Evolutionary conservation across 1,140 invertebrate genomes (phyloP), one percentile per base, ranked within the genome.

Genomic region (Plutomurus gul): DNA sequence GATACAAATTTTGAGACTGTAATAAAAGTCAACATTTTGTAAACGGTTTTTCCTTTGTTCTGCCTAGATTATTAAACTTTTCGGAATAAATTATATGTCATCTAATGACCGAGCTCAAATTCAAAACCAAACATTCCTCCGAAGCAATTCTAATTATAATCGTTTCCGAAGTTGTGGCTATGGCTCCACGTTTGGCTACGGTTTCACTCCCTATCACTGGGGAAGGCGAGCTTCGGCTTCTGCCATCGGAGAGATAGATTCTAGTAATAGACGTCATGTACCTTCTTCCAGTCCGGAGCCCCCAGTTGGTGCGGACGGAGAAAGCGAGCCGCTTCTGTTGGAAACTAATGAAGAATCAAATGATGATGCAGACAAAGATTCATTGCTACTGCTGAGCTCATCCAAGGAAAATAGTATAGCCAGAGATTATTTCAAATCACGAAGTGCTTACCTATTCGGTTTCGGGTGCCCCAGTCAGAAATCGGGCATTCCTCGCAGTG

Each of bases 1-100:
- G 11, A 16, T 22, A 25, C 13, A 11, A 10, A 60, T 10, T 60
- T 60, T 13, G 20, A 10, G 8, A 60, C 22, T 60, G 56, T 10
- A 18, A 16, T 8, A 22, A 39, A 11, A 37, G 27, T 8, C n/a
- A 30, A 27, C 46, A 13, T 56, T 76, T 5, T 18, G 16, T 47
- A 47, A 65, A n/a, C 40, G 30, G 30, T 43, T 6, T 27, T 5
- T 36, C 8, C 3, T 71, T 39, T 37, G 4, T 77, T 77, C 37
- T 27, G 13, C 30, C 0, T 60, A 81, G 79, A 51, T 81, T 11
- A 77, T 71, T 20, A 81, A 81, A 51, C 78, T 72, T 18, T 81
- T 75, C 27, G 60, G 78, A 8, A 37, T 65, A 65, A 81, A 72
- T 75, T 79, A 79, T 39, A 72, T 72, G 33, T 75, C 78, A 20